phyloP scores from a whole-genome alignment of 2,888 invertebrate species.

The Brachylomia viminalis region DNA sequence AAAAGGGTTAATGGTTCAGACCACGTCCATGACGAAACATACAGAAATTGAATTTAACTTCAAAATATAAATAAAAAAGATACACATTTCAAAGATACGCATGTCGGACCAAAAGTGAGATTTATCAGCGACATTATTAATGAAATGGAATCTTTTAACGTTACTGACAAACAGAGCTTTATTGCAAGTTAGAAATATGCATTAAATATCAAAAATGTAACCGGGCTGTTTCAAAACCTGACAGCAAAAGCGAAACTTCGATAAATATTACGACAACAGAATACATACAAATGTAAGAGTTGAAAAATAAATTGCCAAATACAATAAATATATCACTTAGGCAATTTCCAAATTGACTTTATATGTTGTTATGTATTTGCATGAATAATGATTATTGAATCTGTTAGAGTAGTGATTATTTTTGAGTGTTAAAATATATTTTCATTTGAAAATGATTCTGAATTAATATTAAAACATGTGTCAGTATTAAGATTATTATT shows the following conservation, averaged over 20 bases:
- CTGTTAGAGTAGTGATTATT: slow-evolving; percentile 15
- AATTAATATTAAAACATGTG: not conserved
- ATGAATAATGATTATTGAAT: slow-evolving; percentile 46
- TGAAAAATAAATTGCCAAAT: slow-evolving; percentile 35
- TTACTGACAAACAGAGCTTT: slow-evolving; percentile 45
- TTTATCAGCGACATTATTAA: slow-evolving; percentile 72
- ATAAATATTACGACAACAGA: slow-evolving; percentile 43
- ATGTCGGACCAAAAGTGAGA: slow-evolving; percentile 65
- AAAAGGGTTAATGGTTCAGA: slow-evolving; percentile 59
- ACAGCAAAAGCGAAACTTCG: slow-evolving; percentile 15
- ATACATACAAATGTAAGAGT: slow-evolving; percentile 25
- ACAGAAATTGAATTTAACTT: slow-evolving; percentile 63
- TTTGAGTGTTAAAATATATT: slow-evolving; percentile 1
- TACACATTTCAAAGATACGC: slow-evolving; percentile 54
- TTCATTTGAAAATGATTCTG: not conserved
- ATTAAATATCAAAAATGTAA: slow-evolving; percentile 9
- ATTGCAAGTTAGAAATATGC: slow-evolving; percentile 25
- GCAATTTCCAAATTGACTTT: slow-evolving; percentile 41
- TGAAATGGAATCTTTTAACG: slow-evolving; percentile 61
- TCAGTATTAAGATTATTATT: not conserved
- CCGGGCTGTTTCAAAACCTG: slow-evolving; percentile 28
- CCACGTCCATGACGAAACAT: slow-evolving; percentile 47
- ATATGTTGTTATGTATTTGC: slow-evolving; percentile 30
- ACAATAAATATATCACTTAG: slow-evolving; percentile 55
- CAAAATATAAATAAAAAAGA: slow-evolving; percentile 58